A percentile compares a stretch with the other conserved stretches of the same genome.
These are phyloP conservation scores for Anhinga anhinga DNA, from an alignment of 2,113 vertebrate genomes.

Conservation along the genomic window DNA sequence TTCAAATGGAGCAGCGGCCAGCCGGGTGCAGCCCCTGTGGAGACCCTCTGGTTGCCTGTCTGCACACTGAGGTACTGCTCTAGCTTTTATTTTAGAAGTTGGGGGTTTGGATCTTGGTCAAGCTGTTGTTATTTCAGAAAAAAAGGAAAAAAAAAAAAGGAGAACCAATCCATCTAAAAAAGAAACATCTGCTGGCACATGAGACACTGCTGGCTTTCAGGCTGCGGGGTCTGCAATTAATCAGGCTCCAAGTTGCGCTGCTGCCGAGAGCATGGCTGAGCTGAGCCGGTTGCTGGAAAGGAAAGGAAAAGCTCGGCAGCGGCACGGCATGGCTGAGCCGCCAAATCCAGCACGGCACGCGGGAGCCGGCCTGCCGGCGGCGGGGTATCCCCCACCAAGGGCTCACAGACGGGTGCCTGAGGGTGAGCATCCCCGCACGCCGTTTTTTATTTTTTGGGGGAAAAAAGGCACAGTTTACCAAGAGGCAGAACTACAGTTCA, in stretches of 20 bases:
- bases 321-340: too few species aligned
- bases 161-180: background rate
- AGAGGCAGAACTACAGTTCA: background rate
- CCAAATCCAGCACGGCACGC: accelerated
- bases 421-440: accelerated
- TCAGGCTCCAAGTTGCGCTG: accelerated
- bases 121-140: background rate
- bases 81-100: background rate
- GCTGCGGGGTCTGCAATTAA: background rate
- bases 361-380: accelerated
- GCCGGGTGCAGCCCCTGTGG: background rate
- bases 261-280: background rate
- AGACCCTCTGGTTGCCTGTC: background rate
- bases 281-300: background rate
- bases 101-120: background rate
- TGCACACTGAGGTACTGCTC: background rate
- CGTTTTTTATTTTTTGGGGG: accelerated
- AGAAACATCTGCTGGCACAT: conserved; percentile 13
- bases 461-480: background rate
- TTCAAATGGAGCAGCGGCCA: background rate
- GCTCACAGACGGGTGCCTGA: background rate
- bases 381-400: background rate
- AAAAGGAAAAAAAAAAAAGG: background rate
- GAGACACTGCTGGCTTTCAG: background rate
- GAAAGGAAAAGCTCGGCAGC: background rate